Base-by-base conservation (phyloP, 2,888 invertebrate genomes). In the Mesorhabditis sp. region DNA sequence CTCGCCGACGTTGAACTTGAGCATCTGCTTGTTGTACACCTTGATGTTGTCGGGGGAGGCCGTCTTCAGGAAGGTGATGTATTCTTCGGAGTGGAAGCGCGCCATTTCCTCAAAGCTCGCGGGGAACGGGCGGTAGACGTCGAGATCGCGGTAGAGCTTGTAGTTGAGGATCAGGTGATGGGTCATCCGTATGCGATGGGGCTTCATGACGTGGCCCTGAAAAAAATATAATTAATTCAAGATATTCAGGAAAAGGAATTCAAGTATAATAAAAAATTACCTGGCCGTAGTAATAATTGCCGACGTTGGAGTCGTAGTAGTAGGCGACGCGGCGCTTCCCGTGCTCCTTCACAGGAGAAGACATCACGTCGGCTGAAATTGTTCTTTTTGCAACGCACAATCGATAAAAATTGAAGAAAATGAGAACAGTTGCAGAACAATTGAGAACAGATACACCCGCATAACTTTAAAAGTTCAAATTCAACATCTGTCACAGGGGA, bases 41-140 rank as follows among this genome's bases (percentile, higher is more conserved):
- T 93, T 92, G 93, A 98, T 95, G 86, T 99, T 99, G 86, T 99
- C 98, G 5, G 98, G 98, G 76, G 95, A 90, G 81, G 98, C 97
- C 71, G 94, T 95, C 67, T 95, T 90, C 72, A 99, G 88, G 86
- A 99, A 99, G 77, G 95, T 90, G 79, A 99, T 95, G 87, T 99
- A 99, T 86, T 99, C 98, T 88, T 98, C 97, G 66, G 95, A 96
- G 88, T 98, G 98, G 87, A 97, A 98, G 87, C 96, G 96, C 4
- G 97, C 97, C 96, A 99, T 97, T 88, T 99, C 98, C 87, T 98
- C 97, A 69, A 95, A 94, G 6, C 95, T 95, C 7, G 98, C 98
- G 89, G 97, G 97, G 87, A 97, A 96, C 45, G 98, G 98, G 83
- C 98, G 90, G 90, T 96, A 98, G 81, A 98, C 96, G 89, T 98